A percentile compares a stretch with the other conserved stretches of the same genome.
Evolutionary conservation across 2,888 invertebrate genomes (phyloP).

Genomic region (Oegoconia quadripuncta): DNA sequence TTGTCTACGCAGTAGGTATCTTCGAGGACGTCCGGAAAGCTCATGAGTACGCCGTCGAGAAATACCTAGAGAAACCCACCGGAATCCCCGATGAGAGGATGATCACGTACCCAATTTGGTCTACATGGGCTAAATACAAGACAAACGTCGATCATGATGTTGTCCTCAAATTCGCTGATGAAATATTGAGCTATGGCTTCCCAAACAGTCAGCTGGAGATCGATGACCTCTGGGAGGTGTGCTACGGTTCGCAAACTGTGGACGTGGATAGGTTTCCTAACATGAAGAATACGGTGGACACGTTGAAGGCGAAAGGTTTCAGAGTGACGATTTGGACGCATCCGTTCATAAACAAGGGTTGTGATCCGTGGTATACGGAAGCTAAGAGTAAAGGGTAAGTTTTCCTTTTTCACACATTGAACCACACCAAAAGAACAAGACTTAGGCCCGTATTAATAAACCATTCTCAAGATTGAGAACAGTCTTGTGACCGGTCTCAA

Average conservation of each 20-base stretch:
- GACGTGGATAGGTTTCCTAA: constrained; percentile 74
- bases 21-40: constrained; percentile 77
- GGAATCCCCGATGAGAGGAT: constrained; percentile 77
- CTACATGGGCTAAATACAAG: constrained; percentile 81
- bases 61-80: constrained; percentile 78
- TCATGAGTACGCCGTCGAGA: constrained; percentile 80
- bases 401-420: neutral
- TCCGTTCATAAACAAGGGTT: constrained; percentile 81
- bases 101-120: constrained; percentile 82
- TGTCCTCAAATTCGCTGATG: constrained; percentile 70
- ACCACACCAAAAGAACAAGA: too few relatives aligned
- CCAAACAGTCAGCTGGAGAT: constrained; percentile 80
- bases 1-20: constrained; percentile 81
- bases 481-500: too few relatives aligned
- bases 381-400: constrained; percentile 64
- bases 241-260: constrained; percentile 80
- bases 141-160: constrained; percentile 69
- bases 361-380: constrained; percentile 72
- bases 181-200: constrained; percentile 70
- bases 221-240: constrained; percentile 82
- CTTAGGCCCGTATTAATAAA: too few relatives aligned
- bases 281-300: constrained; percentile 64
- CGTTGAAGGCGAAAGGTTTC: constrained; percentile 65
- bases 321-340: constrained; percentile 82
- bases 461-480: neutral